These are phyloP conservation scores for Eupithecia tripunctaria DNA, from an alignment of 2,888 invertebrate species.

Conservation along the genomic window DNA sequence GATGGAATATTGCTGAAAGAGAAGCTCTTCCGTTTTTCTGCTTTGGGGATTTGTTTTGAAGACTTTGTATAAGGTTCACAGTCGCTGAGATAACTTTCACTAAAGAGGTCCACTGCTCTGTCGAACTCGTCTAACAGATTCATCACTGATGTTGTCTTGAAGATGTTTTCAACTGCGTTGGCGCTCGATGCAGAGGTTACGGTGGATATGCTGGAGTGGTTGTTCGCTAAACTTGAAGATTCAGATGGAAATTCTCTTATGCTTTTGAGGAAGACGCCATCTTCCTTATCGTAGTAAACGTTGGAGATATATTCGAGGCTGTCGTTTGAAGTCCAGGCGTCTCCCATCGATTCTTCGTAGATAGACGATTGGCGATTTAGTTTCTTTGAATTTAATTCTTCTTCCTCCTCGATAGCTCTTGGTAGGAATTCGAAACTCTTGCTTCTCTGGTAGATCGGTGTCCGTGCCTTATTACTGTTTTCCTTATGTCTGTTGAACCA, in stretches of 20 bases:
- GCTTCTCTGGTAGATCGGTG: slow-evolving; percentile 70
- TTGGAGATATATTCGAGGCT: slow-evolving; percentile 72
- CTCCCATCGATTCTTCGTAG: slow-evolving; percentile 70
- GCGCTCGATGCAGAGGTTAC: slow-evolving; percentile 69
- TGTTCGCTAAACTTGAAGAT: slow-evolving; percentile 53
- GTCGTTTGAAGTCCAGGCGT: slow-evolving; percentile 71
- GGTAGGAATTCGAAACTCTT: slow-evolving; percentile 80
- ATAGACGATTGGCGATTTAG: slow-evolving; percentile 64
- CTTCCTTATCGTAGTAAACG: slow-evolving; percentile 70
- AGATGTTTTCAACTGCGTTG: slow-evolving; percentile 55
- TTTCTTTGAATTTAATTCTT: slow-evolving; percentile 45
- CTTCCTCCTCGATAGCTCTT: slow-evolving; percentile 65
- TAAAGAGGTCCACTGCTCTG: slow-evolving; percentile 75
- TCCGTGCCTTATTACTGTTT: slow-evolving; percentile 56
- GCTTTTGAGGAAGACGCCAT: slow-evolving; percentile 70
- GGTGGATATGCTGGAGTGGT: slow-evolving; percentile 67
- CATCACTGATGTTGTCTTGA: slow-evolving; percentile 70
- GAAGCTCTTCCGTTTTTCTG: slow-evolving; percentile 70
- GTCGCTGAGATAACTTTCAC: slow-evolving; percentile 77
- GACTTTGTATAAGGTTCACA: slow-evolving; percentile 75
- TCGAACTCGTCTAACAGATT: slow-evolving; percentile 73
- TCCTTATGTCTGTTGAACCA: slow-evolving; percentile 77
- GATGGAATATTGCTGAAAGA: slow-evolving; percentile 72
- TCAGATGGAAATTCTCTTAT: slow-evolving; percentile 67
- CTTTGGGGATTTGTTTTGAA: slow-evolving; percentile 47